These are phyloP conservation scores for Hemiprocne comata DNA, from an alignment of 2,113 vertebrate species.

Conservation along the genomic window DNA sequence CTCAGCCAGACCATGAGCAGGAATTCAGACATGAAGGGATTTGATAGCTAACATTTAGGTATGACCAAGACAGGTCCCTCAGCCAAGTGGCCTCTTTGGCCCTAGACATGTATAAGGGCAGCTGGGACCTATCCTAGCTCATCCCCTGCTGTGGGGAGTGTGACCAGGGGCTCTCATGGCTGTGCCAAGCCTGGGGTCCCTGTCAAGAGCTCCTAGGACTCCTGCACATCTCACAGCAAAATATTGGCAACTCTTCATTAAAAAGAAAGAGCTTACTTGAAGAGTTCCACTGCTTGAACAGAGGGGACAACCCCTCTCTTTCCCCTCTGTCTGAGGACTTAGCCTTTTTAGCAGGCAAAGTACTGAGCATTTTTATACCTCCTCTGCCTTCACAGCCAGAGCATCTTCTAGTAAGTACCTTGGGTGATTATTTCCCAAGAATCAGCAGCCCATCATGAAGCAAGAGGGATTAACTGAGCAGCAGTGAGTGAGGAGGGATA, in stretches of 20 bases:
- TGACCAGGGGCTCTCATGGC: not conserved
- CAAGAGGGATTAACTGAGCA: not conserved
- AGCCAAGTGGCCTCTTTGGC: not conserved
- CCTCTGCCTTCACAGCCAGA: not conserved
- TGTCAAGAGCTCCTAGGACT: fast-evolving
- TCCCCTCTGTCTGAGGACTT: not conserved
- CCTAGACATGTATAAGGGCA: not conserved
- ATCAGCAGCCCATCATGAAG: not conserved
- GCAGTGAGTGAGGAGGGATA: not conserved
- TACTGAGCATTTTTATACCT: not conserved
- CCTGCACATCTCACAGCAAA: not conserved
- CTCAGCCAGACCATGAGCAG: not conserved
- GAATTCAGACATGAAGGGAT: not conserved
- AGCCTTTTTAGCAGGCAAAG: not conserved
- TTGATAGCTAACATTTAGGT: not conserved
- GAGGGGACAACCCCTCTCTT: not conserved
- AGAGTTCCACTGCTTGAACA: not conserved
- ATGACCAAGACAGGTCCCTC: not conserved
- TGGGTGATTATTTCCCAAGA: not conserved
- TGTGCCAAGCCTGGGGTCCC: not conserved
- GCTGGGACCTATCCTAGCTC: not conserved
- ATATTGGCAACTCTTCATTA: not conserved
- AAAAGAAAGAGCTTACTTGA: not conserved
- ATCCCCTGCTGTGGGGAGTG: not conserved
- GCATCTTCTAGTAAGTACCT: not conserved